Evolutionary conservation across 2,797 vertebrate genomes (phyloP).

Genomic region (Sebastes jordani): DNA sequence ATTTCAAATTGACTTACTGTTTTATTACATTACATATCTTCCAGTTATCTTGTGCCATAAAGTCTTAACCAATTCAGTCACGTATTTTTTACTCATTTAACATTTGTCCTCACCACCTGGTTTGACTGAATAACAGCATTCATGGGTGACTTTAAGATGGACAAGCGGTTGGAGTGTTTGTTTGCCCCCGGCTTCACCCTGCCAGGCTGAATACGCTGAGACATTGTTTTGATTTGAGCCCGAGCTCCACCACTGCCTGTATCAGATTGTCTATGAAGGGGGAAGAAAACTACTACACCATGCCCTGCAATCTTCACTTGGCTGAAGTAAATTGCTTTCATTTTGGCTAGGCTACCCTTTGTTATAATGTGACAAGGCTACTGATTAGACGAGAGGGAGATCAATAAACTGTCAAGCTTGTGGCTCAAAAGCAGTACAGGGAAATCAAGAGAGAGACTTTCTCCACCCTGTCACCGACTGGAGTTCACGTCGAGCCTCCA

Average conservation of each 20-base stretch:
- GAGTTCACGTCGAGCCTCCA: slow-evolving; percentile 45
- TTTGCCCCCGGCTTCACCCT: slow-evolving; percentile 62
- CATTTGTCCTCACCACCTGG: slow-evolving; percentile 8
- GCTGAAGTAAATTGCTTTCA: slow-evolving; percentile 87
- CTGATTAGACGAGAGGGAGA: slow-evolving; percentile 85
- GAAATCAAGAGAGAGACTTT: slow-evolving; percentile 78
- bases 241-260: slow-evolving; percentile 43
- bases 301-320: slow-evolving; percentile 79
- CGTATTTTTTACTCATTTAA: slow-evolving; percentile 24
- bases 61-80: neutral
- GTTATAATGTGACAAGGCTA: slow-evolving; percentile 87
- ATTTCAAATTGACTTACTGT: neutral
- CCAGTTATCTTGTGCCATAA: neutral
- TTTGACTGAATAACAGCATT: slow-evolving; percentile 44
- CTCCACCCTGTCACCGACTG: slow-evolving; percentile 48
- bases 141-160: slow-evolving; percentile 39
- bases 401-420: slow-evolving; percentile 82
- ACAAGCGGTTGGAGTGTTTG: slow-evolving; percentile 57
- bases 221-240: slow-evolving; percentile 76
- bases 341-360: slow-evolving; percentile 81
- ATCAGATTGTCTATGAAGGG: slow-evolving; percentile 71
- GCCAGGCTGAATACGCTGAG: slow-evolving; percentile 56
- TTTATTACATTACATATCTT: neutral
- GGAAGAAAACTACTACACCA: slow-evolving; percentile 69
- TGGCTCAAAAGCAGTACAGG: slow-evolving; percentile 76